Percentiles rank a stretch among this genome's conserved stretches.
phyloP scores from a whole-genome alignment of 2,113 vertebrate species.

The Dromiciops gliroides region DNA sequence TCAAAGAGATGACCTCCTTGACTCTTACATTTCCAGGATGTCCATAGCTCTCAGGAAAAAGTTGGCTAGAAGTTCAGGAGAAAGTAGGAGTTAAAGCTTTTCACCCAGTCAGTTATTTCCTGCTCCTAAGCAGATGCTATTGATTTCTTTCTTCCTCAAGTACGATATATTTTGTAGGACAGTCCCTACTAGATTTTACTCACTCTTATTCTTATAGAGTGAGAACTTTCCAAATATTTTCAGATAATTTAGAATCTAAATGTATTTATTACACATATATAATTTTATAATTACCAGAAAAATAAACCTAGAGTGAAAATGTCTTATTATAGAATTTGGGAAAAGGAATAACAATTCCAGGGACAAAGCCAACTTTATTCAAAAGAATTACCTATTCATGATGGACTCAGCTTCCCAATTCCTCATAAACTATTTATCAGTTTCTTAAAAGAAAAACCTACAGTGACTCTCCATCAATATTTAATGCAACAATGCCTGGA shows the following conservation, averaged over 20 bases:
- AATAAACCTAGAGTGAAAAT: slow-evolving; percentile 75
- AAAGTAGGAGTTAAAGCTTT: neutral
- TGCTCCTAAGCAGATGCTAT: slow-evolving; percentile 69
- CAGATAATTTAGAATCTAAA: slow-evolving; percentile 69
- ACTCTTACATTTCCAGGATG: too few species aligned
- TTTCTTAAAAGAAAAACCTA: slow-evolving; percentile 85
- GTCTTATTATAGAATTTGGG: slow-evolving; percentile 56
- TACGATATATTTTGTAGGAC: slow-evolving; percentile 71
- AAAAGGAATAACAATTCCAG: slow-evolving; percentile 70
- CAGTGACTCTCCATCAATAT: slow-evolving; percentile 85
- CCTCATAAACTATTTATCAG: slow-evolving; percentile 88
- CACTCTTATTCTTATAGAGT: slow-evolving; percentile 79
- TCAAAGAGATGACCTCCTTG: neutral
- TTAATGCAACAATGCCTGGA: slow-evolving; percentile 84
- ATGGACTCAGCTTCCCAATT: slow-evolving; percentile 78
- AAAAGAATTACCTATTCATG: slow-evolving; percentile 83
- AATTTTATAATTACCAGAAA: slow-evolving; percentile 74
- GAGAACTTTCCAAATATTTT: slow-evolving; percentile 76
- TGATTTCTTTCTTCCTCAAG: slow-evolving; percentile 61
- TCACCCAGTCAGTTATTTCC: slow-evolving; percentile 11
- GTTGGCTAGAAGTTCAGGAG: neutral
- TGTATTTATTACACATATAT: slow-evolving; percentile 69
- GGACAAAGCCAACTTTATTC: slow-evolving; percentile 80
- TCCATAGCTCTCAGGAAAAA: neutral
- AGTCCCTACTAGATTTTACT: slow-evolving; percentile 70